Percentiles rank a stretch among this genome's conserved stretches.
These are phyloP conservation scores for Luperina testacea DNA, from an alignment of 2,888 invertebrate species.

Conservation along the genomic window DNA sequence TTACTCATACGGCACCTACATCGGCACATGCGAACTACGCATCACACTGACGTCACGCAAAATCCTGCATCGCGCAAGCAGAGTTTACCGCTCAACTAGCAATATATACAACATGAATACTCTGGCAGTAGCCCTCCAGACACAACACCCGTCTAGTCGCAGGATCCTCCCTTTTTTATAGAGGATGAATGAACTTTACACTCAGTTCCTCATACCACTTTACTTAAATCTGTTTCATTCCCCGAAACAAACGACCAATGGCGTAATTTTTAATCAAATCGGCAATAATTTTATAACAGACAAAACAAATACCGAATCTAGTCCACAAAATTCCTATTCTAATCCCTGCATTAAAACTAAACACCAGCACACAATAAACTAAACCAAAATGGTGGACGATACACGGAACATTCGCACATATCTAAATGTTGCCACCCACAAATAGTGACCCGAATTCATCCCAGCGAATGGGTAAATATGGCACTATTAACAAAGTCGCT, in stretches of 20 bases:
- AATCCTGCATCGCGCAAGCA: too few relatives aligned
- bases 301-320: conserved; percentile 5
- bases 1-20: neutral
- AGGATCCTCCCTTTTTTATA: too few relatives aligned
- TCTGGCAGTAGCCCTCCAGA: too few relatives aligned
- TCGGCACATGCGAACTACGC: too few relatives aligned
- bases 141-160: too few relatives aligned
- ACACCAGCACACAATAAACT: conserved; percentile 24
- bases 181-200: too few relatives aligned
- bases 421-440: conserved; percentile 54
- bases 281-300: neutral
- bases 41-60: too few relatives aligned
- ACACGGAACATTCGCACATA: conserved; percentile 48
- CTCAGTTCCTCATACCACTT: too few relatives aligned
- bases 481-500: conserved; percentile 61
- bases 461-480: conserved; percentile 56
- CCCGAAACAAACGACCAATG: neutral
- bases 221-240: neutral
- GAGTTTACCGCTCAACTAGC: too few relatives aligned
- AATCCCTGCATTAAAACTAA: conserved; percentile 34
- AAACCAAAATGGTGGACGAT: conserved; percentile 28
- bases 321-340: neutral
- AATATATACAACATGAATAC: too few relatives aligned
- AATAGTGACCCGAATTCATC: conserved; percentile 55
- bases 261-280: neutral